Conservation (phyloP, 2,113 vertebrate genomes). For the Xyliphius kryptos region DNA sequence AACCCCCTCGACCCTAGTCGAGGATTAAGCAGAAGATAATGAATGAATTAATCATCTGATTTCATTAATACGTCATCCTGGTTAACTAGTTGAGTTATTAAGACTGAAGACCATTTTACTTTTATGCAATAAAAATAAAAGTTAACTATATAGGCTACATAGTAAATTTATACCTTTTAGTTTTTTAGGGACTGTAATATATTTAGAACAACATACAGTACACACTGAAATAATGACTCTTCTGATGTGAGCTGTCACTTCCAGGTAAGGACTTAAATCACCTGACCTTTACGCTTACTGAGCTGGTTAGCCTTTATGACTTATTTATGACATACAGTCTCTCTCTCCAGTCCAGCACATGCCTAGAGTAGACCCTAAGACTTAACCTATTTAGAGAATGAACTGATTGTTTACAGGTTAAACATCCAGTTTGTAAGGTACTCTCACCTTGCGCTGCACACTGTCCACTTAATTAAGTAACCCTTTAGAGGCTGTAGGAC, state of each 20-base stretch:
- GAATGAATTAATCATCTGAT: too few species aligned
- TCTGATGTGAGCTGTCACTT: constrained; percentile 7
- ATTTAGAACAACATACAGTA: too few species aligned
- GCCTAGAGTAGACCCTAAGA: neutral
- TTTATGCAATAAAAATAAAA: too few species aligned
- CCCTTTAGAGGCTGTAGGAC: neutral
- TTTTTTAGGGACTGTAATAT: too few species aligned
- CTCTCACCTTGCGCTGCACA: neutral
- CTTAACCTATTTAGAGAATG: neutral
- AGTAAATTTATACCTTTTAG: too few species aligned
- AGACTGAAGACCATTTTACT: too few species aligned
- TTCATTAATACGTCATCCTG: too few species aligned
- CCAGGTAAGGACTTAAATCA: constrained; percentile 23
- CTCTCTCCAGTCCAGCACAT: neutral
- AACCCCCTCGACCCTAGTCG: too few species aligned
- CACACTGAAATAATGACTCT: too few species aligned
- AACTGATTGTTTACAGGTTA: neutral
- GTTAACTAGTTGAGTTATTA: too few species aligned
- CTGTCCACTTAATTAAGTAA: neutral
- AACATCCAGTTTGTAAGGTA: neutral
- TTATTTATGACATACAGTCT: neutral
- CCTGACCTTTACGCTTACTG: neutral
- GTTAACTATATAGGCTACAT: too few species aligned
- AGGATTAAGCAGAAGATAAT: too few species aligned
- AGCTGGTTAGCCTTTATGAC: neutral